A percentile compares a stretch with the other conserved stretches of the same genome.
Evolutionary conservation across 30 jellyfish, hydroid and myxozoan species (phyloP).

Genomic region (Sanderia malayensis): DNA sequence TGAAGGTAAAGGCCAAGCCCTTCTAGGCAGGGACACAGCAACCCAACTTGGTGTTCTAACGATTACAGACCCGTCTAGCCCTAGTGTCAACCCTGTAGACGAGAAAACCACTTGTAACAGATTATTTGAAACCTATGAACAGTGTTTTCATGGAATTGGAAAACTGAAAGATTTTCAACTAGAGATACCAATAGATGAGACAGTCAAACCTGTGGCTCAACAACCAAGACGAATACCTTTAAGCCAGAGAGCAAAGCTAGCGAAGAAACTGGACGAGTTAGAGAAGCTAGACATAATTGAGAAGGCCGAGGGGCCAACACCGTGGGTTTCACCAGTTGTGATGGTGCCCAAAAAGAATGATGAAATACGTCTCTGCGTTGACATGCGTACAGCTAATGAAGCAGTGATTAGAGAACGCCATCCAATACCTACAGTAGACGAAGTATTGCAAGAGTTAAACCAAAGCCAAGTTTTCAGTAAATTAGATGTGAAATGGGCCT

Average conservation of each 20-base stretch:
- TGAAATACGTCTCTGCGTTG: slow-evolving; percentile 51
- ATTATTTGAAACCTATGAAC: slow-evolving; percentile 17
- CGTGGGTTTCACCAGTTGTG: slow-evolving; percentile 56
- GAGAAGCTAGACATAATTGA: slow-evolving; percentile 60
- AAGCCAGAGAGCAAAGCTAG: slow-evolving; percentile 26
- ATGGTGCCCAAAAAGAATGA: slow-evolving; percentile 34
- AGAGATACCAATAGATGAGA: slow-evolving; percentile 41
- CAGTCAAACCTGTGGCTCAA: slow-evolving; percentile 55
- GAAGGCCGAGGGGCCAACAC: slow-evolving; percentile 51
- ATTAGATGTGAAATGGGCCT: slow-evolving; percentile 65
- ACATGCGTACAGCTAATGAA: slow-evolving; percentile 54
- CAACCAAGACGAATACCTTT: slow-evolving; percentile 44
- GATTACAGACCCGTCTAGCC: slow-evolving; percentile 32
- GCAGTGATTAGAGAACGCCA: slow-evolving; percentile 61
- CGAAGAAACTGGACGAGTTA: slow-evolving; percentile 51
- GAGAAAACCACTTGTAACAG: slow-evolving; percentile 22
- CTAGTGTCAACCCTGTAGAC: slow-evolving; percentile 24
- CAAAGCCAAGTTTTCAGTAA: slow-evolving; percentile 36
- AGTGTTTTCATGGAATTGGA: slow-evolving; percentile 57
- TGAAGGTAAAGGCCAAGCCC: slow-evolving; percentile 59
- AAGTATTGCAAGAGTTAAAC: slow-evolving; percentile 45
- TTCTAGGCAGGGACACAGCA: slow-evolving; percentile 54
- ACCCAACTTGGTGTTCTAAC: slow-evolving; percentile 25
- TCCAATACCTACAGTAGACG: slow-evolving; percentile 59
- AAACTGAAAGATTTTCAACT: slow-evolving; percentile 39